A percentile compares a stretch with the other conserved stretches of the same genome.
Evolutionary conservation across 2,797 vertebrate genomes (phyloP).

Genomic region (Australoheros facetus): DNA sequence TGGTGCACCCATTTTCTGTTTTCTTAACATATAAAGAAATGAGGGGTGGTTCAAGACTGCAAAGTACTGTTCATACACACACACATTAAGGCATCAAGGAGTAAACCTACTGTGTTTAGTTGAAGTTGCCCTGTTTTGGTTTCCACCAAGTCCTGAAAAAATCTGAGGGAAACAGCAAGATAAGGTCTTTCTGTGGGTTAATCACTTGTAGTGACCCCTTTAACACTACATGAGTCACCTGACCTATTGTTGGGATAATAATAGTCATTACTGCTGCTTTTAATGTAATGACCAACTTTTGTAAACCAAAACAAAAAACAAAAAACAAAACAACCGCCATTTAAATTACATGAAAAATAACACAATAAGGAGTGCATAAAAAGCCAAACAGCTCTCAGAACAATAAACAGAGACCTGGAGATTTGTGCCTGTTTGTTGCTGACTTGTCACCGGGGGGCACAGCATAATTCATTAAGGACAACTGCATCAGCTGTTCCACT

Average conservation of each 20-base stretch:
- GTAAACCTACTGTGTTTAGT: not conserved
- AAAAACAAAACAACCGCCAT: not conserved
- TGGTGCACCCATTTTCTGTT: not conserved
- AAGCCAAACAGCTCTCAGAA: conserved; percentile 14
- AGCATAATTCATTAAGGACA: conserved; percentile 60
- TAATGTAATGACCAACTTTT: not conserved
- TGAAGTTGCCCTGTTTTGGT: not conserved
- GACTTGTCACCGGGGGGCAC: conserved; percentile 40
- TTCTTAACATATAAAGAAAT: not conserved
- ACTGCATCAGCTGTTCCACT: conserved; percentile 31
- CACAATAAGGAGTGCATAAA: not conserved
- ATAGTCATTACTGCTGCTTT: not conserved
- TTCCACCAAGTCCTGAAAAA: not conserved
- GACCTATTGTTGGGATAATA: not conserved
- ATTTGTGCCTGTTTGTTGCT: conserved; percentile 15
- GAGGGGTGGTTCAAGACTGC: too few relatives aligned
- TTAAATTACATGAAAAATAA: not conserved
- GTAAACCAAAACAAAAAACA: not conserved
- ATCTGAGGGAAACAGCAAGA: not conserved
- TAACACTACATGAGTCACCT: conserved; percentile 1
- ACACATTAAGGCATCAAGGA: not conserved
- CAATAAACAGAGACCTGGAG: conserved; percentile 35
- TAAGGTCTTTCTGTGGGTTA: not conserved
- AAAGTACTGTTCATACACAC: too few relatives aligned
- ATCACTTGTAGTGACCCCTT: not conserved